Base-by-base conservation (phyloP, 2,797 vertebrate species). In the Anomalospiza imberbis region DNA sequence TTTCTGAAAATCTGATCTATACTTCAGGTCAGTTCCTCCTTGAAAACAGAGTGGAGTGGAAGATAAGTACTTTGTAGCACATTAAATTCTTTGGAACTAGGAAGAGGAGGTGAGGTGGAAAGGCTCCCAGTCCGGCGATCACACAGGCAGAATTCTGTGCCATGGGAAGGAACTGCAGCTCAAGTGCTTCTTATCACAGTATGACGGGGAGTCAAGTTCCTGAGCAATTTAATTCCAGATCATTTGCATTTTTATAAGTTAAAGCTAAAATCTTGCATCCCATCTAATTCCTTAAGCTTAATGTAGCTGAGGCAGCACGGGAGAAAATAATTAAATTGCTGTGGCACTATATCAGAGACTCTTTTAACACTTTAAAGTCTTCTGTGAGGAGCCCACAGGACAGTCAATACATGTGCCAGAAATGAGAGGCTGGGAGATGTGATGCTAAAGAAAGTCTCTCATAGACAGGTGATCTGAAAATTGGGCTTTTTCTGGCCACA, bases 251-350 rank as follows among this genome's bases (percentile, higher is more conserved):
- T 94, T 93, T 95, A 55, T 86, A 88, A 76, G 45, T 86, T 81
- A 86, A 81, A 94, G 38, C 62, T 62, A 58, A 86, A 93, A 94
- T 88, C 74, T 90, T 89, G 48, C 53, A 86, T 88, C 53, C 36
- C 8, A 63, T 91, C 73, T 94, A 85, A 94, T 73, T 88, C 77
- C 45, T 94, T 62, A 60, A 93, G 48, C 70, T 82, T 85, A 70
- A 32, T 54, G 48, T 80, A 95, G 88, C 77, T 91, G 85, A 93
- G 83, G 51, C 85, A 94, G 79, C 88, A 79, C 4, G 2, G 51
- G n/a, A 82, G 55, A 89, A 90, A 94, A 78, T 91, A 70, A 94
- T 86, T 94, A 54, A 91, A 93, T 84, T 93, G 55, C 77, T 73
- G 17, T 73, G 36, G 63, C 80, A 79, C n/a, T 29, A 4, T 72